A percentile compares a stretch with the other conserved stretches of the same genome.
phyloP scores from a whole-genome alignment of 2,797 vertebrate genomes.

The Ateles fusciceps region DNA sequence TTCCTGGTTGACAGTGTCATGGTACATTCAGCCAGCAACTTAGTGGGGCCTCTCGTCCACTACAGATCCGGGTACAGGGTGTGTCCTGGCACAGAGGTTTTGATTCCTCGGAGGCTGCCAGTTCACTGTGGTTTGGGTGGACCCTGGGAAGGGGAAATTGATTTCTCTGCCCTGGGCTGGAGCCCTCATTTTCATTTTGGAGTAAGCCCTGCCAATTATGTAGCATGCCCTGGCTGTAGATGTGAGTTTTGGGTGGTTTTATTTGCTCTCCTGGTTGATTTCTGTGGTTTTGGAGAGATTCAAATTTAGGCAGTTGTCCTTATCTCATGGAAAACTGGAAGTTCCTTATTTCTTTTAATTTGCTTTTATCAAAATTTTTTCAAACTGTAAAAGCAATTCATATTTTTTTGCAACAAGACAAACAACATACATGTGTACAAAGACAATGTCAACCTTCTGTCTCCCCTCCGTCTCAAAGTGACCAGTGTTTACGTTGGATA shows the following conservation, averaged over 20 bases:
- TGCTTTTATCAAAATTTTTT: neutral
- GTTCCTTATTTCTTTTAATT: slow-evolving; percentile 17
- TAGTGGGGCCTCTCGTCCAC: neutral
- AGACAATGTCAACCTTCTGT: neutral
- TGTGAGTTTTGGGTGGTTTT: neutral
- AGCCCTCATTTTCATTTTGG: neutral
- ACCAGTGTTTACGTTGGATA: neutral
- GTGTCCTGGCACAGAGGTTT: neutral
- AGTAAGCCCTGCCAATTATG: neutral
- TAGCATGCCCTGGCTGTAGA: neutral
- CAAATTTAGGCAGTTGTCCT: neutral
- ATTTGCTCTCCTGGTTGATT: neutral
- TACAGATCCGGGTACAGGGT: too few species aligned
- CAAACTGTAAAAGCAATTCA: neutral
- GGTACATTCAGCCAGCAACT: neutral
- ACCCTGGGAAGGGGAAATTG: neutral
- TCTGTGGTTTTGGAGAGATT: neutral
- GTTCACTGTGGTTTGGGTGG: neutral
- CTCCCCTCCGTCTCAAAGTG: neutral
- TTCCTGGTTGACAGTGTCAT: neutral
- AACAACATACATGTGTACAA: neutral
- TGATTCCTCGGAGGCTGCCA: neutral
- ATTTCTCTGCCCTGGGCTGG: neutral
- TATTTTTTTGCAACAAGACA: neutral
- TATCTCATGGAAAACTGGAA: neutral